These are phyloP conservation scores for Meleagris gallopavo DNA, from an alignment of 2,113 vertebrate genomes.

Conservation along the genomic window DNA sequence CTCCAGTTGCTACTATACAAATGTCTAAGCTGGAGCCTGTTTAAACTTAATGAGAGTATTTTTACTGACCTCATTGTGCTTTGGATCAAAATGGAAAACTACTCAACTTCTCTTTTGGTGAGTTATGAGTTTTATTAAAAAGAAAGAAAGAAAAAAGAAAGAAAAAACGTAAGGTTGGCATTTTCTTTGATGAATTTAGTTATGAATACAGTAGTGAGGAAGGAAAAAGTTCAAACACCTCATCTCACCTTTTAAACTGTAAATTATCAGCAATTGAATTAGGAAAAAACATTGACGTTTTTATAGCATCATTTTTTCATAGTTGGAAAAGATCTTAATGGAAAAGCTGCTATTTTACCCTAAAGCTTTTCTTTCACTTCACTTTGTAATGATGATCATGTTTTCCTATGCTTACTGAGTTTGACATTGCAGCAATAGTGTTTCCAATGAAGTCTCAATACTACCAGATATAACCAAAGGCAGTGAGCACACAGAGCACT, in stretches of 20 bases:
- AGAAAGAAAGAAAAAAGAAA: neutral
- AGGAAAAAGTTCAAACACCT: slow-evolving; percentile 18
- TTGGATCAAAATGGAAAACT: neutral
- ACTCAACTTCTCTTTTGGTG: neutral
- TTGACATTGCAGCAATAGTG: neutral
- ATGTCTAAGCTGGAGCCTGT: neutral
- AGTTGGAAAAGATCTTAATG: slow-evolving; percentile 3
- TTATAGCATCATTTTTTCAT: neutral
- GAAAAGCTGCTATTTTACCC: neutral
- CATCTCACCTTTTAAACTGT: slow-evolving; percentile 45
- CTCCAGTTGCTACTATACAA: neutral
- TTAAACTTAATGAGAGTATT: slow-evolving; percentile 5
- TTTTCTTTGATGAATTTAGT: neutral
- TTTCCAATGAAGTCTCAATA: neutral
- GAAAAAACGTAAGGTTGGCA: neutral
- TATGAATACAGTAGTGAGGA: neutral
- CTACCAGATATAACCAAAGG: neutral
- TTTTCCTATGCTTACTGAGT: neutral
- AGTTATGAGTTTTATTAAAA: neutral
- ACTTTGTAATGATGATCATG: neutral
- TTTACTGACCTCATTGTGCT: neutral
- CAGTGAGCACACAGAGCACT: neutral
- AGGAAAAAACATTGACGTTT: neutral
- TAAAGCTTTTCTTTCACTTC: neutral
- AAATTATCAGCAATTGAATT: slow-evolving; percentile 25